phyloP scores from a whole-genome alignment of 1,140 invertebrate species.

The Laupala kohalensis region DNA sequence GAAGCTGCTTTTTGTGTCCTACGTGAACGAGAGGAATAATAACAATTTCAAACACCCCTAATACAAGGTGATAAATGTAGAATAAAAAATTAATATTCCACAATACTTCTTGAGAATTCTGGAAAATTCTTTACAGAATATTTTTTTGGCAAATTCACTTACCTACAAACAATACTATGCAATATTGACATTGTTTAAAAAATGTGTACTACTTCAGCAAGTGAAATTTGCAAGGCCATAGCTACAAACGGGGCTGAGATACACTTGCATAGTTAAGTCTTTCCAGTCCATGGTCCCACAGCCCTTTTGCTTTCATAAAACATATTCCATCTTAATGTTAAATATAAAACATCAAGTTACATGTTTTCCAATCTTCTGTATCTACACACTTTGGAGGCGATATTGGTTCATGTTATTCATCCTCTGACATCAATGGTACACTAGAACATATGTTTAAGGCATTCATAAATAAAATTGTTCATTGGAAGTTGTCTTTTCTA shows the following conservation, averaged over 20 bases:
- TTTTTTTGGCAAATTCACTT: not conserved
- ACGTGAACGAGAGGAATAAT: no score
- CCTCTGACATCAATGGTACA: not conserved
- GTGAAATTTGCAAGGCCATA: not conserved
- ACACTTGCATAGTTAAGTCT: not conserved
- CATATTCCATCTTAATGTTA: not conserved
- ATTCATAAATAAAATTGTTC: not conserved
- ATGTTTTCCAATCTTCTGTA: no score
- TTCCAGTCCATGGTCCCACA: not conserved
- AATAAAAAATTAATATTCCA: no score
- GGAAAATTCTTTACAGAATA: not conserved
- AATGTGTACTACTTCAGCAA: not conserved
- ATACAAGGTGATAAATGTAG: not conserved
- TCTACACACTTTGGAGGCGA: not conserved
- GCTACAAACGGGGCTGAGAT: not conserved
- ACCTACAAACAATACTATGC: not conserved
- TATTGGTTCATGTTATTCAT: not conserved
- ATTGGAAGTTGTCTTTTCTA: not conserved
- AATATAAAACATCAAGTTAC: no score
- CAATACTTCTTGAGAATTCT: no score
- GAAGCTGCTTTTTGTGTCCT: no score
- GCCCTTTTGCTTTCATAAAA: not conserved
- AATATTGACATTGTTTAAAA: not conserved
- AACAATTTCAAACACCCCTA: not conserved
- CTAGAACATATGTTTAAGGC: not conserved